Conservation (phyloP, 2,113 vertebrate genomes). For the Paradoxurus hermaphroditus region DNA sequence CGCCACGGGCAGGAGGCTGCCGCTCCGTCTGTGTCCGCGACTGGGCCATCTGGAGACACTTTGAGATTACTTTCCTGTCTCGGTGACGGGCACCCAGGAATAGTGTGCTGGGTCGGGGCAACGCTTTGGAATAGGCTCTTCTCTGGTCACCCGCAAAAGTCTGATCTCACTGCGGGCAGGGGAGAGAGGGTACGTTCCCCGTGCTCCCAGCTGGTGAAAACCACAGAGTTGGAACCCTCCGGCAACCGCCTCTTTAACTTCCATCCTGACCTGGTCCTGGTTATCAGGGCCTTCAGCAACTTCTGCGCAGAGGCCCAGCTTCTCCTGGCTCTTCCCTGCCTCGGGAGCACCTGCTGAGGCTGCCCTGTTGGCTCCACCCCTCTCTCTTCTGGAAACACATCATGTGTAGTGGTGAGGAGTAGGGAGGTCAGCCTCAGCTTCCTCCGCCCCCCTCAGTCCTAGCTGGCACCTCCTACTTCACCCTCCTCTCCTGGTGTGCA, state of each 20-base stretch:
- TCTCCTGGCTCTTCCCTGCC: slow-evolving; percentile 80
- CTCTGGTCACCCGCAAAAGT: neutral
- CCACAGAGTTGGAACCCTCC: slow-evolving; percentile 76
- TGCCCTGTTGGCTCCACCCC: slow-evolving; percentile 86
- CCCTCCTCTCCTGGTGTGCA: neutral
- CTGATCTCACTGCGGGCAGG: neutral
- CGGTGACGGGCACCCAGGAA: slow-evolving; percentile 73
- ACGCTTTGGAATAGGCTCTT: neutral
- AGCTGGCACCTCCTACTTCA: no score
- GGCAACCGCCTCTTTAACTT: slow-evolving; percentile 87
- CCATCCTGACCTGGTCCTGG: slow-evolving; percentile 84
- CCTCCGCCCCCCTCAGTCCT: no score
- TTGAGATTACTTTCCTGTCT: slow-evolving; percentile 86
- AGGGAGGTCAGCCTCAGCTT: no score
- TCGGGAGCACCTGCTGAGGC: slow-evolving; percentile 84
- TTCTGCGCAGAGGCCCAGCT: slow-evolving; percentile 87
- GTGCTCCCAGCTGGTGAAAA: slow-evolving; percentile 84
- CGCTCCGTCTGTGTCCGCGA: slow-evolving; percentile 75
- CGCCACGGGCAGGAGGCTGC: slow-evolving; percentile 80
- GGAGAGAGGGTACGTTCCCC: neutral
- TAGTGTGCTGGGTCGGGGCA: fast-evolving
- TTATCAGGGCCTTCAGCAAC: slow-evolving; percentile 84
- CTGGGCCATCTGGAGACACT: slow-evolving; percentile 83
- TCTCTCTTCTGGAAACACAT: slow-evolving; percentile 88
- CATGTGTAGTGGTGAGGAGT: slow-evolving; percentile 82